Conservation (phyloP, 2,113 vertebrate species). For the Dasypus novemcinctus region DNA sequence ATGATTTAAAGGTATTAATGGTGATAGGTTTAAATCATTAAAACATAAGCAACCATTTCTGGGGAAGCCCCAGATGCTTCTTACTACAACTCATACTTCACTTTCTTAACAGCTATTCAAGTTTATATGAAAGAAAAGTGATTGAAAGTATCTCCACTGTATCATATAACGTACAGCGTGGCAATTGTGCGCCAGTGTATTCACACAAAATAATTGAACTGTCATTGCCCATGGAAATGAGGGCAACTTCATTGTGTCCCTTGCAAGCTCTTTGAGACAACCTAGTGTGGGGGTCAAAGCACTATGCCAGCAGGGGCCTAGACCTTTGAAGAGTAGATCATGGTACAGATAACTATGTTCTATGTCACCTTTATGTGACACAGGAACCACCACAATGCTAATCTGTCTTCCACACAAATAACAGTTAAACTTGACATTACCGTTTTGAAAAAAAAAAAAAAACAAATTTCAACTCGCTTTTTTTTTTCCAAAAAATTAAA, state of each 20-base stretch:
- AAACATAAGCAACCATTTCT: background rate
- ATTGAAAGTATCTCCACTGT: background rate
- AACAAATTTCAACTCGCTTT: background rate
- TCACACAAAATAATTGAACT: slow-evolving; percentile 45
- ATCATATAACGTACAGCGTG: background rate
- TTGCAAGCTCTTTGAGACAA: slow-evolving; percentile 36
- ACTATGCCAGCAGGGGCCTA: background rate
- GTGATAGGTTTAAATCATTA: background rate
- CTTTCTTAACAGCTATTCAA: slow-evolving; percentile 4
- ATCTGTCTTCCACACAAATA: background rate
- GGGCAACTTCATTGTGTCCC: slow-evolving; percentile 21
- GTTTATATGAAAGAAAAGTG: slow-evolving; percentile 4
- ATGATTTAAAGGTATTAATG: background rate
- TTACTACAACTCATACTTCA: background rate
- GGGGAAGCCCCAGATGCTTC: background rate
- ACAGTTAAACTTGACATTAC: background rate
- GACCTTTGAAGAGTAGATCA: background rate
- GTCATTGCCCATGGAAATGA: background rate
- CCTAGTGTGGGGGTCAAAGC: slow-evolving; percentile 7
- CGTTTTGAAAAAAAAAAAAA: too few species aligned
- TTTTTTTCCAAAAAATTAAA: background rate
- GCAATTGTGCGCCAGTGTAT: background rate
- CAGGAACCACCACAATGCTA: background rate
- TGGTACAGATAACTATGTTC: background rate
- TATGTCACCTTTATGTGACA: background rate